These are phyloP conservation scores for Maniola jurtina DNA, from an alignment of 1,140 invertebrate genomes.

Conservation along the genomic window DNA sequence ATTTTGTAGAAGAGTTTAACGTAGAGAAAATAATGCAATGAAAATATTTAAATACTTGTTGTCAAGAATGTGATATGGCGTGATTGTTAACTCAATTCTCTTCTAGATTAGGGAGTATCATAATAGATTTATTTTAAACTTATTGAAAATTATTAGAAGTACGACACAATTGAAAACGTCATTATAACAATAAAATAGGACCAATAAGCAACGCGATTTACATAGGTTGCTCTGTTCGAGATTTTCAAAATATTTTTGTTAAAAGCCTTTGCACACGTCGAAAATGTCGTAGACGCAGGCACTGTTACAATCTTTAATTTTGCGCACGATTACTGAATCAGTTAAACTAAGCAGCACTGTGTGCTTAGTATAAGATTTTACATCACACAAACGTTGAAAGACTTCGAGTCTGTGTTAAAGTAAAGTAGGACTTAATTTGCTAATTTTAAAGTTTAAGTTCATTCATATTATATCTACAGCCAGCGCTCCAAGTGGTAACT, in stretches of 20 bases:
- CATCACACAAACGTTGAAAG: no score
- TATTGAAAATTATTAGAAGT: slow-evolving; percentile 9
- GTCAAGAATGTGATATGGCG: slow-evolving; percentile 28
- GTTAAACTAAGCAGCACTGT: no score
- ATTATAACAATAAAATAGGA: slow-evolving; percentile 35
- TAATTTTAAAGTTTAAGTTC: no score
- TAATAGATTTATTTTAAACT: slow-evolving; percentile 20
- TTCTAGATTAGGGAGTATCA: slow-evolving; percentile 17
- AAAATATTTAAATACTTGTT: slow-evolving; percentile 19
- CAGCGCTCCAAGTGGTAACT: no score
- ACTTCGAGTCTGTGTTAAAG: no score
- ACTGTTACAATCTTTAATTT: no score
- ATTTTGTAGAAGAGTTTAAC: slow-evolving; percentile 7
- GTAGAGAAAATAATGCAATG: slow-evolving; percentile 2
- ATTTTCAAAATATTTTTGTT: slow-evolving; percentile 27
- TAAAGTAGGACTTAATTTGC: no score
- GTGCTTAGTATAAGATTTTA: no score
- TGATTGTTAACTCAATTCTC: slow-evolving; percentile 27
- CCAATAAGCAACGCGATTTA: slow-evolving; percentile 34
- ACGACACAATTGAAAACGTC: slow-evolving; percentile 20
- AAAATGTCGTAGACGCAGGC: no score
- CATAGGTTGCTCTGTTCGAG: slow-evolving; percentile 28
- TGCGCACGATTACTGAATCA: no score
- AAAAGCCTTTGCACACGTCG: background rate
- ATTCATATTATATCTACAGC: no score